Evolutionary conservation across 2,113 vertebrate genomes (phyloP), one percentile per base, ranked within the genome.

Genomic region (Electrona antarctica): DNA sequence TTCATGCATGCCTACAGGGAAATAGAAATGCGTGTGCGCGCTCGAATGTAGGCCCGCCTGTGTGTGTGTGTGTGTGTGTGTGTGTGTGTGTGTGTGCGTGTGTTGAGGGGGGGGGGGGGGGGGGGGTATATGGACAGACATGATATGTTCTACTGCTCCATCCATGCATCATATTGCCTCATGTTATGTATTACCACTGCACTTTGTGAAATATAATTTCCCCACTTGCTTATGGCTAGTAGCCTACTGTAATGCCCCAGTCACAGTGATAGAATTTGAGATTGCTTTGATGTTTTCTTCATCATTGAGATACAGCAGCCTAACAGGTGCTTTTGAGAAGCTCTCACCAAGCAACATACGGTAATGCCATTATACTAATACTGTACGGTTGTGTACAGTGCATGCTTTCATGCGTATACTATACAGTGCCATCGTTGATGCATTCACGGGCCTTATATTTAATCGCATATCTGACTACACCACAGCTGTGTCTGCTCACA

Each of bases 271-370:
- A 12, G 51, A 10, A 10, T 52, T 4, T 28, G 58, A 7, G 3
- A 3, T 61, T 67, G 13, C n/a, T 47, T 12, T 11, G 9, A 21
- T 73, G 70, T 66, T 72, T 60, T 56, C 56, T n/a, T 52, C 33
- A 45, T 45, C 65, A 64, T 29, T 65, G 28, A 7, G 78, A 71
- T 71, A 50, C 47, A 49, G 80, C 21, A 21, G 21, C 21, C 21
- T 85, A 87, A 91, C 85, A 88, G 88, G 86, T 88, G 86, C 67
- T 77, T 68, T 57, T 61, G 61, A 57, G 9, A 50, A 71, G 9
- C 51, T n/a, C 5, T 29, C 54, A 56, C 64, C 21, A 21, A 21
- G 21, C 21, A 21, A 21, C 21, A 21, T 21, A 21, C 21, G 21
- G 2, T 21, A 21, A 21, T 21, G 21, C 21, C 21, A 21, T 21